Base-by-base conservation (phyloP, 2,797 vertebrate species). In the Crypturellus tataupa region DNA sequence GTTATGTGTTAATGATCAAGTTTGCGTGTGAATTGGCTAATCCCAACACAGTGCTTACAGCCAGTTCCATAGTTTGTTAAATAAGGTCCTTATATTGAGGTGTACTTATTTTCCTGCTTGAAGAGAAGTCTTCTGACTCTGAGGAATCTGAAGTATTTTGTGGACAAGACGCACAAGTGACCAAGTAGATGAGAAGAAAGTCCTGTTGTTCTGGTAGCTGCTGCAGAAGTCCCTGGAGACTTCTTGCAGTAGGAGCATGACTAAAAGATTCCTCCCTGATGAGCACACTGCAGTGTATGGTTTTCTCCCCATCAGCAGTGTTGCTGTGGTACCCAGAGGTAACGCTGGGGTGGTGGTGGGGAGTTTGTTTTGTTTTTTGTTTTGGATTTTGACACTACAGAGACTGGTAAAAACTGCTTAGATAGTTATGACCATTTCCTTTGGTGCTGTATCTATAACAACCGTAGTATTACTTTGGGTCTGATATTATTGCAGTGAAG, bases 341-440 rank as follows among this genome's bases (percentile, higher is more conserved):
- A 72, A 46, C 4, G 19, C 9, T 46, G 44, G 44, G 44, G 44
- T 46, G 47, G 47, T 49, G 23, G 10, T 49, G 21, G 47, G 47
- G 25, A 16, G 24, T 12, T 29, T 29, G 51, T 14, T 49, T 24
- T 23, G 47, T 12, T 4, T 4, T 25, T 53, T 12, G 51, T 55
- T 55, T 55, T 55, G 9, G 4, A 17, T 51, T 51, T 55, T 55
- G 17, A 55, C 15, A 49, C 59, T 80, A 37, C 68, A 60, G 80
- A 3, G 80, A 46, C 20, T 79, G 63, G 76, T 87, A 90, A 90
- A 91, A 93, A 81, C 75, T 87, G 19, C 71, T 93, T 31, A n/a
- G 42, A 20, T 58, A 77, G 24, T 47, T 85, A 73, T 73, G 78
- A 27, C 24, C 64, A 33, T 89, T 89, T 71, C 12, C 39, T 84